Evolutionary conservation across 2,113 vertebrate genomes (phyloP), one percentile per base, ranked within the genome.

Genomic region (Malurus cyaneus): DNA sequence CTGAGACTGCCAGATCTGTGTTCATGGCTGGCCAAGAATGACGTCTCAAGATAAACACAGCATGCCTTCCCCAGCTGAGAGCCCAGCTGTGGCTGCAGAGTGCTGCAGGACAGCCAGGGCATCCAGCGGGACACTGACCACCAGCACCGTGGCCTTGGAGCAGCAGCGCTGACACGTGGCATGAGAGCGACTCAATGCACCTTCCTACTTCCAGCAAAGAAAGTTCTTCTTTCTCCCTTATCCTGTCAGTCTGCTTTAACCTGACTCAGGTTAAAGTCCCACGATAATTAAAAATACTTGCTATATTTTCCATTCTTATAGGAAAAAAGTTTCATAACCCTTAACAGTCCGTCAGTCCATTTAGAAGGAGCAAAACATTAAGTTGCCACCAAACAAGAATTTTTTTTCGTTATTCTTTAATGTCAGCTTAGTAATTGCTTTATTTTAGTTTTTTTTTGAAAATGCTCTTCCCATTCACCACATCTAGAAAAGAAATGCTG

Each of bases 131-230:
- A 59, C 1, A 3, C 56, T 61, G 54, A n/a, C 21, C 23, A 53
- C 12, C 39, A 77, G 41, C 50, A 9, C 10, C 0, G 0, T 7
- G 26, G 36, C 0, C 1, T 39, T 46, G 18, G 32, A 12, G 39
- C 21, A 34, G 49, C 32, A 6, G 16, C 3, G 60, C 65, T 89
- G 73, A 71, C 73, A 86, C 32, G 32, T 83, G 36, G 49, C 94
- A 91, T 47, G 36, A 12, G 32, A 62, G 24, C 2, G 1, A 26
- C 36, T 32, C 5, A 0, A 9, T 1, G n/a, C 14, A 39, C 21
- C 10, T 46, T 25, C 4, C 1, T 20, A 14, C 26, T 74, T 21
- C 64, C 44, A 57, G 7, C n/a, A 49, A 54, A 42, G 49, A 12
- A 92, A 73, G 20, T 2, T 42, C 25, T 34, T 80, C 25, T 32